Base-by-base conservation (phyloP, 2,113 vertebrate species). In the Ondatra zibethicus region DNA sequence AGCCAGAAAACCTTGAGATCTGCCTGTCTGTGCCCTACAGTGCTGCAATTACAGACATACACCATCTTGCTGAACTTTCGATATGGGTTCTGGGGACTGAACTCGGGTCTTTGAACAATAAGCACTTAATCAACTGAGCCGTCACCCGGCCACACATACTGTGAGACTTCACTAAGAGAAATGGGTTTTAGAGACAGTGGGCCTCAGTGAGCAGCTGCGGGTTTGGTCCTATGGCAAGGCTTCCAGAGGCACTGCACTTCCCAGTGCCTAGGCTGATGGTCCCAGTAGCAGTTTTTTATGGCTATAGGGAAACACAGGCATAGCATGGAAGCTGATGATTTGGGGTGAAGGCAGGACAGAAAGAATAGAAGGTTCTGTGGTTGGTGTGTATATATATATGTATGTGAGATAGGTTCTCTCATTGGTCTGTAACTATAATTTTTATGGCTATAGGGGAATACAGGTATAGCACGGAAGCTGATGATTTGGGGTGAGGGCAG, bases 91-190 rank as follows among this genome's bases (percentile, higher is more conserved):
- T 65, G n/a, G 29, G 58, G 25, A 33, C 58, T 45, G 39, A 33
- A 21, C 39, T 31, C 0, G 9, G 25, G 61, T 33, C 39, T n/a
- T 86, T 63, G 81, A 16, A 39, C 55, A 29, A 55, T 8, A 42
- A 84, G n/a, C 23, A 63, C 81, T 27, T 63, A 61, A 17, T 23
- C 8, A 42, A 42, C 27, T 45, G 81, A 63, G 14, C 55, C n/a
- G 31, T 29, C 1, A 17, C 39, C 27, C 0, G 0, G 61, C 16
- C 25, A 0, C 31, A 33, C 1, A 3, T 10, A 19, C 2, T 33
- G 4, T 14, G 50, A 70, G 8, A 6, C 50, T 50, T 80, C 72
- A 66, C 45, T 33, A 70, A 63, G 45, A 80, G 27, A 45, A 45
- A 3, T 25, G 3, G 2, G 2, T 39, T 93, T 70, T n/a, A 11